Conservation (phyloP, 1,140 invertebrate genomes). For the Papilio helenus region DNA sequence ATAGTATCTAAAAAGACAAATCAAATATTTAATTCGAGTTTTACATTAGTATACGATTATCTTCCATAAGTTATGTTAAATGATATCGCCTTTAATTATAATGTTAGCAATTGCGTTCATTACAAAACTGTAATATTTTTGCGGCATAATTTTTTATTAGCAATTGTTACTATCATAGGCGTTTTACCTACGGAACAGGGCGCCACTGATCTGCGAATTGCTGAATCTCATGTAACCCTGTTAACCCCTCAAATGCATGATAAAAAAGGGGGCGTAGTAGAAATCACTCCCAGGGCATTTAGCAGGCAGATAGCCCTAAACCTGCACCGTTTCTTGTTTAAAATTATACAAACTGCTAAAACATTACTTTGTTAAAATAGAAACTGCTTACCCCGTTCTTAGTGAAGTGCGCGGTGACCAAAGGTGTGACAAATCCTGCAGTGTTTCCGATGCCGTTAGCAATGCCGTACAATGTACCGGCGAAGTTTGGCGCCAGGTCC, state of each 20-base stretch:
- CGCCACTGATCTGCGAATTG: too few species aligned
- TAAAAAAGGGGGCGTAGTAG: too few species aligned
- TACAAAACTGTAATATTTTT: too few species aligned
- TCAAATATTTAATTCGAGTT: not conserved
- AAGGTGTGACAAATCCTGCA: slow-evolving; percentile 89
- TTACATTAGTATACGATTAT: not conserved
- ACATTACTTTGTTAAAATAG: slow-evolving; percentile 7
- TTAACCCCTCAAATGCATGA: too few species aligned
- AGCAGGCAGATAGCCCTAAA: too few species aligned
- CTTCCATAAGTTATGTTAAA: not conserved
- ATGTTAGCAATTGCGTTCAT: too few species aligned
- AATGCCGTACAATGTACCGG: slow-evolving; percentile 89
- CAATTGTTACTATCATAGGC: too few species aligned
- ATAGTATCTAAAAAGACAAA: not conserved
- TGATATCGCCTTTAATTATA: not conserved
- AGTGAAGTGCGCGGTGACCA: slow-evolving; percentile 87
- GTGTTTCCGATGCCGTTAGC: slow-evolving; percentile 90
- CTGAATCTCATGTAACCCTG: too few species aligned
- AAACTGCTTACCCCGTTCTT: slow-evolving; percentile 84
- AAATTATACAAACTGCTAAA: not conserved
- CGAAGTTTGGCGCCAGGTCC: slow-evolving; percentile 91
- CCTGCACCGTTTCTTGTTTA: too few species aligned
- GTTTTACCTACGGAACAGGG: too few species aligned
- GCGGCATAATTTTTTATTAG: too few species aligned
- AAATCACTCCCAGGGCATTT: too few species aligned